phyloP scores from a whole-genome alignment of 2,888 invertebrate species.

The Hyalella azteca region DNA sequence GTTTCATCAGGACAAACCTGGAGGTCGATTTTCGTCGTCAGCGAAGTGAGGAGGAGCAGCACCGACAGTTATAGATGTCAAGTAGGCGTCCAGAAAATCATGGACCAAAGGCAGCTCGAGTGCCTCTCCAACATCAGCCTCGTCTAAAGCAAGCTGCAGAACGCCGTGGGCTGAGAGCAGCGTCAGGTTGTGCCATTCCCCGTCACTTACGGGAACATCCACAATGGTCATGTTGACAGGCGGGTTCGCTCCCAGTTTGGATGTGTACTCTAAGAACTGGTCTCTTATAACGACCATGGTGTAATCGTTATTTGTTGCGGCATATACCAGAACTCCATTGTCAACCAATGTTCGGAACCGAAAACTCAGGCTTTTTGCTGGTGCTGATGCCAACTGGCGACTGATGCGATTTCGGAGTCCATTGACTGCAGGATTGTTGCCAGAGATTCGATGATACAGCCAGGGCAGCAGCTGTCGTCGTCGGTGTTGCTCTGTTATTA shows the following conservation, averaged over 20 bases:
- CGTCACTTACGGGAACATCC: constrained; percentile 71
- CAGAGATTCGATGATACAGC: constrained; percentile 75
- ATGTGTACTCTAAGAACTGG: constrained; percentile 80
- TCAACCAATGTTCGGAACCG: constrained; percentile 80
- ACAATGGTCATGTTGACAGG: constrained; percentile 82
- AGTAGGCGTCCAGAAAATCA: constrained; percentile 88
- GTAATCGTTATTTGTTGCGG: constrained; percentile 85
- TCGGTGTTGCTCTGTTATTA: constrained; percentile 77
- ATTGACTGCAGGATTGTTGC: constrained; percentile 68
- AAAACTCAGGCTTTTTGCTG: constrained; percentile 77
- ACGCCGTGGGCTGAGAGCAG: constrained; percentile 71
- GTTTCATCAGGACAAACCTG: too few species aligned
- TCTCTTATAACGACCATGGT: constrained; percentile 80
- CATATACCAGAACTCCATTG: constrained; percentile 82
- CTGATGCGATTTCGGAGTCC: constrained; percentile 50
- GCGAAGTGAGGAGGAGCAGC: constrained; percentile 69
- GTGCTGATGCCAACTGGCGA: constrained; percentile 61
- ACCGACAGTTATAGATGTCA: constrained; percentile 81
- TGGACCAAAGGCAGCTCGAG: constrained; percentile 85
- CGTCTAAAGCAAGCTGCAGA: constrained; percentile 76
- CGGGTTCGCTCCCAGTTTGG: constrained; percentile 73
- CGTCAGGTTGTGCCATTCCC: constrained; percentile 87
- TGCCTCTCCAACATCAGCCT: constrained; percentile 77
- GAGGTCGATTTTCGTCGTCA: constrained; percentile 11
- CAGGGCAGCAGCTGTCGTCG: constrained; percentile 84